Conservation (phyloP, 1,140 invertebrate species). For the Danaus melanippus region DNA sequence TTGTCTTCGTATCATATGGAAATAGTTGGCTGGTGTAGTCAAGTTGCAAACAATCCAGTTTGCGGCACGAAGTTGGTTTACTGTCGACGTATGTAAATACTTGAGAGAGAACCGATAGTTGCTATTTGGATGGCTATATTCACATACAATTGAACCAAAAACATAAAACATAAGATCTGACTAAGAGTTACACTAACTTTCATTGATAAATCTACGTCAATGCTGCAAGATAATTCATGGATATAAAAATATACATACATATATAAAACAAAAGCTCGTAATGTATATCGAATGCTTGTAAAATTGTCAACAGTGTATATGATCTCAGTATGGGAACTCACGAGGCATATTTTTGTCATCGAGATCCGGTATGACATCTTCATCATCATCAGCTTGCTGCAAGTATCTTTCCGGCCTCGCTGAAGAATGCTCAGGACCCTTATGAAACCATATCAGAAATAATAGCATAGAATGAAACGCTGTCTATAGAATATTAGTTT, state of each 20-base stretch:
- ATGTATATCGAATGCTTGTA: too few species aligned
- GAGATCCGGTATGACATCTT: constrained; percentile 59
- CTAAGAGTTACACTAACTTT: not conserved
- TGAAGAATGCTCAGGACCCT: constrained; percentile 24
- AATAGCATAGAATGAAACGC: not conserved
- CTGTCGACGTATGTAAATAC: constrained; percentile 27
- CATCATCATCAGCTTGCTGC: constrained; percentile 81
- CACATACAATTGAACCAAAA: too few species aligned
- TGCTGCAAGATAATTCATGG: too few species aligned
- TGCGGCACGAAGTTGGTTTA: constrained; percentile 84
- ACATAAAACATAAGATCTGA: too few species aligned
- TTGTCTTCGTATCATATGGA: constrained; percentile 89
- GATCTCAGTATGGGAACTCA: constrained; percentile 21
- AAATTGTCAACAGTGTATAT: too few species aligned
- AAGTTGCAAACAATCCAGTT: constrained; percentile 90
- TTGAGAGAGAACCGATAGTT: not conserved
- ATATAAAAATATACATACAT: not conserved
- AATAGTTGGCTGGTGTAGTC: constrained; percentile 89
- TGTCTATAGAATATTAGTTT: not conserved
- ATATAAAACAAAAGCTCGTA: not conserved
- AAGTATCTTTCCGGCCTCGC: constrained; percentile 19
- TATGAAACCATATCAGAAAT: not conserved
- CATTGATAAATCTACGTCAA: not conserved
- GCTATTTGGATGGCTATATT: not conserved
- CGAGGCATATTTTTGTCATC: constrained; percentile 71